Conservation (phyloP, 1,140 invertebrate species). For the Aphelenchoides besseyi region DNA sequence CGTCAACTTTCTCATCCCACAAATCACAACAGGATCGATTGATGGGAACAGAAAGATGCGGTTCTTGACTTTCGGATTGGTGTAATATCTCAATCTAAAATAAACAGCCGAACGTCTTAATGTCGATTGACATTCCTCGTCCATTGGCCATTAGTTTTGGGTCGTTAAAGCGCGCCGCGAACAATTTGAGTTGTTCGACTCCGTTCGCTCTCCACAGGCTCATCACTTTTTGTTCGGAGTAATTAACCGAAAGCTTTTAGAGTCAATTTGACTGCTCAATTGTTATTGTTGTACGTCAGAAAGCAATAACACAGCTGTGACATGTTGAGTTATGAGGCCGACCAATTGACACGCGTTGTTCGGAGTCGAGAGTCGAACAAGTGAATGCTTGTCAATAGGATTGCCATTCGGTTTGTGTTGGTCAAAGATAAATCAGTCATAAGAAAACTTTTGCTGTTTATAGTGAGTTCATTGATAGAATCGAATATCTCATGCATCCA, state of each 20-base stretch:
- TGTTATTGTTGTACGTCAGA: conserved; percentile 2
- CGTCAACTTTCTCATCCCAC: not conserved
- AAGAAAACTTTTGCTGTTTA: too few relatives aligned
- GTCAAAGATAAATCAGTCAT: too few relatives aligned
- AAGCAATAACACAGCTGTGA: not conserved
- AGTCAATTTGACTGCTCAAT: not conserved
- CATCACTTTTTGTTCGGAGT: not conserved
- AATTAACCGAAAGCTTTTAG: conserved; percentile 3
- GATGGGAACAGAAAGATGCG: not conserved
- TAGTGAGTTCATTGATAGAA: too few relatives aligned
- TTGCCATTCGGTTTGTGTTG: too few relatives aligned
- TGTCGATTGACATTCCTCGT: not conserved
- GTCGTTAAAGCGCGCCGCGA: not conserved
- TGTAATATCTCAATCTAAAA: conserved; percentile 4
- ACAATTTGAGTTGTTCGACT: not conserved
- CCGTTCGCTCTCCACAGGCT: not conserved
- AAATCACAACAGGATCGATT: not conserved
- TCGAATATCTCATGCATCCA: too few relatives aligned
- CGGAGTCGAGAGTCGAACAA: too few relatives aligned
- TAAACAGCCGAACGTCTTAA: not conserved
- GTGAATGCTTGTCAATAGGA: too few relatives aligned
- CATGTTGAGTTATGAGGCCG: conserved; percentile 19
- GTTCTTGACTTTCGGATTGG: not conserved
- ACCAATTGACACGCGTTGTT: conserved; percentile 8
- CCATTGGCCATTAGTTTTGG: not conserved